phyloP scores from a whole-genome alignment of 2,113 vertebrate species.

The Trachemys scripta region DNA sequence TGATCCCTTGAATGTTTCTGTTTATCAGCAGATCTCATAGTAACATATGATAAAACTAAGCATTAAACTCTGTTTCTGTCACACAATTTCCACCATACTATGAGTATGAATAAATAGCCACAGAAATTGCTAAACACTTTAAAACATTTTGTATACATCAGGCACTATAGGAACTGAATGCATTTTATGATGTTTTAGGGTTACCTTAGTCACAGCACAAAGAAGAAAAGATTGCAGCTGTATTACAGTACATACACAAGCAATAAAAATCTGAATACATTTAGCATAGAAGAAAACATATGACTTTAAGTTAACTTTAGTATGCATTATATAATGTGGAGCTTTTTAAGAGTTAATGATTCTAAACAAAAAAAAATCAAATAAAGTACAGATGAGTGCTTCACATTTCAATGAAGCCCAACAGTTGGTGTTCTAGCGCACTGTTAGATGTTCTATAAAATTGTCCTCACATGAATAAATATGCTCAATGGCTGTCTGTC shows the following conservation, averaged over 20 bases:
- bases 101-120: not conserved
- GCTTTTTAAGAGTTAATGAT: slow-evolving; percentile 50
- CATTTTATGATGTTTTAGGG: not conserved
- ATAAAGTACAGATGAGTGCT: slow-evolving; percentile 64
- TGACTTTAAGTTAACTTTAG: not conserved
- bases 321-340: rapidly evolving
- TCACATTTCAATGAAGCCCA: slow-evolving; percentile 60
- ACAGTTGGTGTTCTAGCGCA: slow-evolving; percentile 58
- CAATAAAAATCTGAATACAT: not conserved
- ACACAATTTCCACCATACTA: not conserved
- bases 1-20: not conserved
- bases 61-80: rapidly evolving
- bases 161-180: not conserved
- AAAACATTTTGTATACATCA: not conserved
- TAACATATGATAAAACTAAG: not conserved
- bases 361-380: slow-evolving; percentile 63
- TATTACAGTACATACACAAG: not conserved
- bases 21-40: not conserved
- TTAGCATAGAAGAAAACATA: not conserved
- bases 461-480: slow-evolving; percentile 66
- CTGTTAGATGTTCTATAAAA: slow-evolving; percentile 63
- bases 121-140: slow-evolving; percentile 1
- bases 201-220: not conserved
- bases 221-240: not conserved
- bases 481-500: slow-evolving; percentile 37